Conservation (phyloP, 2,113 vertebrate species). For the Dermatemys mawii region DNA sequence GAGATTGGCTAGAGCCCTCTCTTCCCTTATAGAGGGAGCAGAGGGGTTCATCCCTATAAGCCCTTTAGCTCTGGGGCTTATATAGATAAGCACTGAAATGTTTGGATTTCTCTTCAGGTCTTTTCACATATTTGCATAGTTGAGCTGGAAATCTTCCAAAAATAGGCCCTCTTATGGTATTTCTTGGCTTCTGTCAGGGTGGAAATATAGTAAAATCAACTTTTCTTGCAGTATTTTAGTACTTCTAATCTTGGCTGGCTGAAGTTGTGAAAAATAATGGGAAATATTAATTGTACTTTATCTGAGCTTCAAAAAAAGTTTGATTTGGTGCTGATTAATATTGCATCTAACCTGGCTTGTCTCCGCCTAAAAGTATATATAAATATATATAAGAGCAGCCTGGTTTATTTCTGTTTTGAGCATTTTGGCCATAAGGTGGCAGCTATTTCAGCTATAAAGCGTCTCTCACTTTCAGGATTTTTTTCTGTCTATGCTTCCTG, state of each 20-base stretch:
- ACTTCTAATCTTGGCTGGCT: not conserved
- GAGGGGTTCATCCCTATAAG: not conserved
- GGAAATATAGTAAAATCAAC: not conserved
- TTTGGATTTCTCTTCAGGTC: not conserved
- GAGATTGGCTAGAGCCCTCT: too few relatives aligned
- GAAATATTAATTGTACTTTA: not conserved
- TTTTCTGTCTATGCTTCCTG: constrained; percentile 7
- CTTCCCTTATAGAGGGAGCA: not conserved
- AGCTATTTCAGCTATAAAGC: not conserved
- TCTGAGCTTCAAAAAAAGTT: not conserved
- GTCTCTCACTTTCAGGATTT: not conserved
- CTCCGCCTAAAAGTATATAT: not conserved
- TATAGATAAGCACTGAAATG: not conserved
- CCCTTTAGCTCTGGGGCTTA: not conserved
- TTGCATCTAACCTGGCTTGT: not conserved
- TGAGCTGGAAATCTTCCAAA: not conserved
- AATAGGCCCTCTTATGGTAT: not conserved
- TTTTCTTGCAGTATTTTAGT: not conserved
- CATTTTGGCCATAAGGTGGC: not conserved
- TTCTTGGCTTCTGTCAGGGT: not conserved
- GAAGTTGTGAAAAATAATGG: not conserved
- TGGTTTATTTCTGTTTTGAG: not conserved
- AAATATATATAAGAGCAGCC: not conserved
- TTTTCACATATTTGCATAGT: not conserved
- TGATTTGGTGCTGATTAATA: not conserved